Evolutionary conservation across 2,888 invertebrate species (phyloP), one percentile per base, ranked within the genome.

Genomic region (Torymus texanus): DNA sequence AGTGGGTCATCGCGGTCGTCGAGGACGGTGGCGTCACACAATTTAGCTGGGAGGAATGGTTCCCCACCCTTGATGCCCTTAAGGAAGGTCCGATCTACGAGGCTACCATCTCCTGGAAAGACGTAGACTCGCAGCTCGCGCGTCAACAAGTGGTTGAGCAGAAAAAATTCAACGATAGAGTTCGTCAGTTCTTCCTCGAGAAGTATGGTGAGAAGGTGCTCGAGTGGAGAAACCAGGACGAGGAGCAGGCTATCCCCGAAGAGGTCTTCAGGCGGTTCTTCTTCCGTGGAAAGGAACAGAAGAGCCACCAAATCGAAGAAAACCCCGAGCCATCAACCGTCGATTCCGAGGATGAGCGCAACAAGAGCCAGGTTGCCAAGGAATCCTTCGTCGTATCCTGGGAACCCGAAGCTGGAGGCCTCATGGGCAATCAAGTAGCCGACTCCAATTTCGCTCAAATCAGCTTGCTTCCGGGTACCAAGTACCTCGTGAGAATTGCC

Each of bases 381-480:
- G 85, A 88, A 51, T 87, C 88, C 0, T 90, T 85, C 76, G 88
- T 90, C 10, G 88, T 90, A 0, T 88, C 89, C 3, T 90, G 90
- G 90, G 88, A 89, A 68, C 89, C 90, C 0, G 88, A 89, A 72
- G 85, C 89, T 1, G 90, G 90, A 0, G 90, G 90, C 12, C 82
- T 89, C 4, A 90, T 88, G 88, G 90, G 90, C 14, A 90, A 90
- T 71, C 90, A 90, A 78, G 89, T 89, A 0, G 87, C 89, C 0
- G 89, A 90, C 50, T 85, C 87, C 2, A 87, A 87, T 58, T 85
- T 83, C 0, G 89, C 89, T 0, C 89, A 90, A 78, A 90, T 90
- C 61, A 89, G 89, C 16, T 82, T 90, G n/a, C 83, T 88, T 0
- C 88, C 89, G 0, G 89, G 89, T 0, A 87, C 87, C 2, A 90